Base-by-base conservation (phyloP, 2,888 invertebrate genomes). In the Tiliacea aurago region DNA sequence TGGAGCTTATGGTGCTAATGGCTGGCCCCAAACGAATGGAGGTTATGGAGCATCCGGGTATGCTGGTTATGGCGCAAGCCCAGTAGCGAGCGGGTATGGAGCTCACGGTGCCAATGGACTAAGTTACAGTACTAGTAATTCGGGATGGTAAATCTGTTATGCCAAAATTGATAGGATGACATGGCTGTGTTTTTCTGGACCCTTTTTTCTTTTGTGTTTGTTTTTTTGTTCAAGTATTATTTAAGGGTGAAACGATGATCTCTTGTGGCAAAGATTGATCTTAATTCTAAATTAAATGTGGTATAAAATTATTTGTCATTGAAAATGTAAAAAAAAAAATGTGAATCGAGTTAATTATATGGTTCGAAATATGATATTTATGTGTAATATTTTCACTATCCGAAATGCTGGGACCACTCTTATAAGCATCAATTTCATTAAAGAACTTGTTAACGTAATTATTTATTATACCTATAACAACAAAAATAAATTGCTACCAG, bases 131-230 rank as follows among this genome's bases (percentile, higher is more conserved):
- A 73, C 51, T 58, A 56, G 72, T 20, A 65, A 76, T 61, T 43
- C 66, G 15, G 74, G 73, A 20, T 87, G 87, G 86, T 87, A 63
- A 84, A 70, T 55, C 2, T n/a, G 6, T 45, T 55, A 51, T 20
- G 37, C n/a, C 2, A 51, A n/a, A 20, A 73, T 20, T 10, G 2
- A 70, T 43, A 15, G 4, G 5, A 43, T 55, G 41, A 63, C 43
- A 15, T 37, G 55, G 59, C 63, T 63, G 18, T 51, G 49, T 53
- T 59, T 53, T 10, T 7, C 4, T 33, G 63, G 6, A 67, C 55
- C 5, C 13, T 2, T 2, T 45, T 33, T 37, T 0, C 9, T 23
- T 51, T 10, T 6, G 37, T 43, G 1, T 18, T 23, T 55, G 23
- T 20, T 33, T 11, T 13, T 45, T 43, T 55, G 2, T 53, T 43